Evolutionary conservation across 2,888 invertebrate genomes (phyloP).

Genomic region (Frankliniella fusca): DNA sequence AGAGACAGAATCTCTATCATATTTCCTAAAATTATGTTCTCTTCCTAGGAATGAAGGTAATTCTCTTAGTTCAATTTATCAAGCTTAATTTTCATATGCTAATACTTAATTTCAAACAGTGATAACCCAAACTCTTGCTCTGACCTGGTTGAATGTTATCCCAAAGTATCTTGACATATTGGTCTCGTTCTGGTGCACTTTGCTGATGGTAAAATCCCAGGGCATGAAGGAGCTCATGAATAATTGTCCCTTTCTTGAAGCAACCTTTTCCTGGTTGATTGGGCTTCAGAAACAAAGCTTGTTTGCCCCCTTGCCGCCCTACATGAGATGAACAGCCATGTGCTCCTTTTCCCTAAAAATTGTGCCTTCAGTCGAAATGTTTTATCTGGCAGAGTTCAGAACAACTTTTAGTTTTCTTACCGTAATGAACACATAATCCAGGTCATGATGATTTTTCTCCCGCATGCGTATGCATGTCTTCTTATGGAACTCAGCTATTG

Average conservation of each 20-base stretch:
- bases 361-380: not conserved
- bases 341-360: not conserved
- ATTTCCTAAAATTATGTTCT: slow-evolving; percentile 63
- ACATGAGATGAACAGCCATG: slow-evolving; percentile 52
- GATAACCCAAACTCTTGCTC: too few species aligned
- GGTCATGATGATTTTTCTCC: slow-evolving; percentile 31
- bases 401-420: slow-evolving; percentile 23
- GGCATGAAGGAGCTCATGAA: slow-evolving; percentile 76
- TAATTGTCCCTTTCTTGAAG: slow-evolving; percentile 60
- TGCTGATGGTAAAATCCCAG: slow-evolving; percentile 82
- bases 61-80: slow-evolving; percentile 3
- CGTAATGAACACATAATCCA: slow-evolving; percentile 36
- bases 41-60: slow-evolving; percentile 51
- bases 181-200: slow-evolving; percentile 70
- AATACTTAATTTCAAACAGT: too few species aligned
- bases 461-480: slow-evolving; percentile 50
- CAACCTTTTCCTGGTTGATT: slow-evolving; percentile 56
- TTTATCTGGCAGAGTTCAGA: not conserved
- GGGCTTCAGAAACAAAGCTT: slow-evolving; percentile 46
- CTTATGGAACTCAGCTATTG: slow-evolving; percentile 49
- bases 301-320: slow-evolving; percentile 49
- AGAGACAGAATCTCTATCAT: slow-evolving; percentile 58
- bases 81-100: not conserved
- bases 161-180: slow-evolving; percentile 68
- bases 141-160: slow-evolving; percentile 63